Conservation (phyloP, 2,797 vertebrate genomes). For the Sorex maritimensis region DNA sequence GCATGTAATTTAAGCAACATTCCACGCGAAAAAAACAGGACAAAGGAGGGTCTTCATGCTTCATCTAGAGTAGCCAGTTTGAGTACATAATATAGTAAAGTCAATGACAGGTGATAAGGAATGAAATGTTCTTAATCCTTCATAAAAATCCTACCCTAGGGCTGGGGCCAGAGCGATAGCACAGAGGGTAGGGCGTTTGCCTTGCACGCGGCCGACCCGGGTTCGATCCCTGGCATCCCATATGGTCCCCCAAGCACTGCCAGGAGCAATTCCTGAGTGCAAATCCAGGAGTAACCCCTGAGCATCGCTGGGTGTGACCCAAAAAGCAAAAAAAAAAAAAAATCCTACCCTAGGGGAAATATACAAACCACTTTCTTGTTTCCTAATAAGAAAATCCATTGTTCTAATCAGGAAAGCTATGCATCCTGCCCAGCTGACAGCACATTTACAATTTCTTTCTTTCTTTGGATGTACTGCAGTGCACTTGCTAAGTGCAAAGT, state of each 20-base stretch:
- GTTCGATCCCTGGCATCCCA: no score
- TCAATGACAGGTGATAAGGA: constrained; percentile 68
- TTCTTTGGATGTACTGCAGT: constrained; percentile 73
- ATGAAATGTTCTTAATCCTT: constrained; percentile 73
- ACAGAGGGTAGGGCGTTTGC: no score
- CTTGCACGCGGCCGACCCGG: no score
- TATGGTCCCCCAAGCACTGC: no score
- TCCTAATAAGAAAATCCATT: constrained; percentile 86
- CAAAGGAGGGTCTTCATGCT: neutral
- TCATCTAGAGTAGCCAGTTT: neutral
- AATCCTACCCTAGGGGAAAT: constrained; percentile 1
- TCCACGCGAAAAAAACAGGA: neutral
- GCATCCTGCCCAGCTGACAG: constrained; percentile 84
- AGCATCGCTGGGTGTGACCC: no score
- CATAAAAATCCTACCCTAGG: constrained; percentile 76
- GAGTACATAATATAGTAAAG: neutral
- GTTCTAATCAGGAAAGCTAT: constrained; percentile 85
- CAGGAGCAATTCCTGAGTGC: no score
- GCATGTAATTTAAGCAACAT: neutral
- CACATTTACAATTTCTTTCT: constrained; percentile 85
- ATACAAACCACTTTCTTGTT: constrained; percentile 79
- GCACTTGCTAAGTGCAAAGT: constrained; percentile 77
- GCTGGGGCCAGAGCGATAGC: no score
- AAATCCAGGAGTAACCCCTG: no score
- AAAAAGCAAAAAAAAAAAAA: no score